A percentile compares a stretch with the other conserved stretches of the same genome.
These are phyloP conservation scores for Andrena fulva DNA, from an alignment of 2,888 invertebrate species.

Conservation along the genomic window DNA sequence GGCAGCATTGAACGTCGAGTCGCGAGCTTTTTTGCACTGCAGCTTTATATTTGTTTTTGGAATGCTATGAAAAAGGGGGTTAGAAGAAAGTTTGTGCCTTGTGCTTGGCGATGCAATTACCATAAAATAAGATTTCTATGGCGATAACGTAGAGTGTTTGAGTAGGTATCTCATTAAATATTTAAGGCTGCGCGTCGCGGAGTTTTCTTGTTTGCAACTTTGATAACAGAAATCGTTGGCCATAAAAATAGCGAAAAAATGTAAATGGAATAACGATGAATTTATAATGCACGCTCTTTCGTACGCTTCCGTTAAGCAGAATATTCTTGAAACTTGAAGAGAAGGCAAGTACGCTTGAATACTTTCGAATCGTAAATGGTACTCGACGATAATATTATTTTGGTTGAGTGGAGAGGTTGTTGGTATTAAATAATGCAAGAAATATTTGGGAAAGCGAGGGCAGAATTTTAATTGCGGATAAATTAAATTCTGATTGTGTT, in stretches of 20 bases:
- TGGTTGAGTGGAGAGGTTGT: background rate
- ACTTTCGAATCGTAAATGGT: background rate
- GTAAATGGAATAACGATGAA: background rate
- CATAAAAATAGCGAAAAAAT: background rate
- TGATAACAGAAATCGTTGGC: background rate
- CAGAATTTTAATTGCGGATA: constrained; percentile 1
- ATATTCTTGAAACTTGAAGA: background rate
- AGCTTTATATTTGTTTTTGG: no score
- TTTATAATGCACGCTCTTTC: constrained; percentile 1
- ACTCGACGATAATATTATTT: background rate
- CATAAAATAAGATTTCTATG: no score
- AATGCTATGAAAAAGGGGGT: no score
- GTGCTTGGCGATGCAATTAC: no score
- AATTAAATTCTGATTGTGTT: constrained; percentile 13
- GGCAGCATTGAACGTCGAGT: no score
- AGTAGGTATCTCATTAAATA: no score
- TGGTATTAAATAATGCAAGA: constrained; percentile 16
- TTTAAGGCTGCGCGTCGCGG: background rate
- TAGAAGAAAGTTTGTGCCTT: no score
- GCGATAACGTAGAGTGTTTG: no score
- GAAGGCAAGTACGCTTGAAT: background rate
- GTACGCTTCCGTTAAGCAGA: background rate
- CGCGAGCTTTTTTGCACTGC: no score
- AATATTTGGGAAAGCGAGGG: background rate
- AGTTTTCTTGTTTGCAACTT: background rate